phyloP scores from a whole-genome alignment of 2,797 vertebrate species.

The Lepidocolaptes lacrymiger region DNA sequence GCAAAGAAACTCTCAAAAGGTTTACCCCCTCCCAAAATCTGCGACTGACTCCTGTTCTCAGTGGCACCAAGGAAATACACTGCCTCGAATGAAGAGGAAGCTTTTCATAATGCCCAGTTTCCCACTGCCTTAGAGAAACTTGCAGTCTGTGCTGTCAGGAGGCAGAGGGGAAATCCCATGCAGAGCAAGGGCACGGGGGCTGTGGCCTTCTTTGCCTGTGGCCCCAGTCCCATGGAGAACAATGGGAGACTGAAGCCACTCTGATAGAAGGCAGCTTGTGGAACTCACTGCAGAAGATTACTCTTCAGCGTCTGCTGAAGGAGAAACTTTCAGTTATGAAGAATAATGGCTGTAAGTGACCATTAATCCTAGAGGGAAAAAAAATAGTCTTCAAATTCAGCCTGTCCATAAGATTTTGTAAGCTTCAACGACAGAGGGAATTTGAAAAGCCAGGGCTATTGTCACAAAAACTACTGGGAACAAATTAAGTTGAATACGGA shows the following conservation, averaged over 20 bases:
- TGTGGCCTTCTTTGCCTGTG: conserved; percentile 43
- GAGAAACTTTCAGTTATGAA: conserved; percentile 47
- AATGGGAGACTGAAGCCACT: conserved; percentile 29
- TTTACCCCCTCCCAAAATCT: conserved; percentile 8
- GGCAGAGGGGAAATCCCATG: conserved; percentile 23
- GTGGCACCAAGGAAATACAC: neutral
- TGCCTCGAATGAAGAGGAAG: conserved; percentile 3
- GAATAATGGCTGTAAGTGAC: conserved; percentile 34
- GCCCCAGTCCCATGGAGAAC: conserved; percentile 51
- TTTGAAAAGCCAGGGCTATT: neutral
- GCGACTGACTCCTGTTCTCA: neutral
- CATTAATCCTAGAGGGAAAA: neutral
- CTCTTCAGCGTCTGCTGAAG: conserved; percentile 48
- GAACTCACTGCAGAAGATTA: conserved; percentile 34
- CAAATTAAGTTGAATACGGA: neutral
- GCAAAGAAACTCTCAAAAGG: neutral
- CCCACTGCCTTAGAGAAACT: conserved; percentile 14
- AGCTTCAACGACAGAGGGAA: neutral
- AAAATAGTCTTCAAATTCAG: neutral
- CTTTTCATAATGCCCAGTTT: conserved; percentile 26
- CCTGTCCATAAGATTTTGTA: neutral
- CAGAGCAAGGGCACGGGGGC: conserved; percentile 9
- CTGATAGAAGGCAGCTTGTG: conserved; percentile 12
- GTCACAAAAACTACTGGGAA: neutral
- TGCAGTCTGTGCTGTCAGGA: conserved; percentile 20